Evolutionary conservation across 2,888 invertebrate species (phyloP).

Genomic region (Conistra vaccinii): DNA sequence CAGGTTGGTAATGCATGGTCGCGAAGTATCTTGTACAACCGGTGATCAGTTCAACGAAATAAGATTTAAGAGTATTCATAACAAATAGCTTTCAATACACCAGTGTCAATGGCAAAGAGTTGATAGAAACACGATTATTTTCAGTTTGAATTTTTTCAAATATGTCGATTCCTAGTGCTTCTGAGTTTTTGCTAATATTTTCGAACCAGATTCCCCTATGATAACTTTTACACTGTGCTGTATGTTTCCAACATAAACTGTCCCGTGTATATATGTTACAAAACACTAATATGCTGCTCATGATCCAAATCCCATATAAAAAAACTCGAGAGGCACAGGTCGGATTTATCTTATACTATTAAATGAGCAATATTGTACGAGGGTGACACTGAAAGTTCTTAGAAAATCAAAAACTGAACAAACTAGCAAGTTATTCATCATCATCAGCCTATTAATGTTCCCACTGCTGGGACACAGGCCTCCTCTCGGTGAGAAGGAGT

Average conservation of each 20-base stretch:
- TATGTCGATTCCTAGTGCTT: not conserved
- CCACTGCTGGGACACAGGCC: no score
- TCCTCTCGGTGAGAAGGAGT: no score
- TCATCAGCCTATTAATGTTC: no score
- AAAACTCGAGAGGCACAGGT: not conserved
- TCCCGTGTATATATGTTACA: not conserved
- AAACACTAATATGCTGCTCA: not conserved
- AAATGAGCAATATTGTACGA: no score
- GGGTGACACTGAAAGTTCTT: no score
- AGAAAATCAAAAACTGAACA: no score
- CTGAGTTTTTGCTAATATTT: not conserved
- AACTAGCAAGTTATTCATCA: no score
- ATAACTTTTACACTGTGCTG: not conserved
- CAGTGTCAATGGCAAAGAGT: not conserved
- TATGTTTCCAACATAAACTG: not conserved
- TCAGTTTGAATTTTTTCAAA: not conserved
- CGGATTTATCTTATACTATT: no score
- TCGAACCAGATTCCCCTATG: not conserved
- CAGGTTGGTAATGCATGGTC: slow-evolving; percentile 84
- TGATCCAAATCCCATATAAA: not conserved
- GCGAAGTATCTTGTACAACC: no score
- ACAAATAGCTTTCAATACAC: not conserved
- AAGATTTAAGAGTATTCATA: not conserved
- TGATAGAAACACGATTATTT: not conserved
- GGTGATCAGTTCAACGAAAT: not conserved